Evolutionary conservation across 2,113 vertebrate species (phyloP), one percentile per base, ranked within the genome.

Genomic region (Tupaia chinensis): DNA sequence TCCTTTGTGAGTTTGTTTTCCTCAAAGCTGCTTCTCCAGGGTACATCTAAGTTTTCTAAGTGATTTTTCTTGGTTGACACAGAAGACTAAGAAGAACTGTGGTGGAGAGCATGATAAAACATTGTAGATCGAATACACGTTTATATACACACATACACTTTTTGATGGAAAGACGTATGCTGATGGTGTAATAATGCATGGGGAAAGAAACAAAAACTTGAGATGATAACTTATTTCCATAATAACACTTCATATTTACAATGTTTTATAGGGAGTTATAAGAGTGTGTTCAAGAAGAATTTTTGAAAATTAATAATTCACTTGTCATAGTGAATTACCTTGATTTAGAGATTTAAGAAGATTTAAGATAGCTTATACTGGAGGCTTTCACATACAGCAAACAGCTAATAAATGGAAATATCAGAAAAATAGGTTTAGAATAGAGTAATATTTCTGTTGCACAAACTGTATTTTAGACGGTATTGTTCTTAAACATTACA

Each of bases 1-100:
- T 94, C 85, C 97, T 97, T 93, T 97, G 90, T 96, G 90, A 95
- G 92, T 96, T 97, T 96, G 95, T 92, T 97, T 97, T 96, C 90
- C 34, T 94, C 96, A 76, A 65, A 97, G 85, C 81, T 97, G 53
- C 79, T 96, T 90, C 89, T 95, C 95, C 92, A 79, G 95, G 95
- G 90, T 89, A 87, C 77, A 73, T 93, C 32, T 73, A 91, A 87
- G 84, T 70, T 96, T 84, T 88, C 53, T 74, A 68, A 79, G 72
- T 58, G 32, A 74, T 95, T 84, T 94, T 66, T 66, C 13, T 68
- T 34, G 34, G 22, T 84, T 92, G 27, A 70, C 77, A 73, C 17
- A 72, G 63, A 94, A 88, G 65, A 88, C 56, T 72, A 53, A 44
- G 25, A 87, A 79, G 56, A 78, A 63, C 9, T 93, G 23, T 94